A percentile compares a stretch with the other conserved stretches of the same genome.
These are phyloP conservation scores for Atrichornis clamosus DNA, from an alignment of 2,113 vertebrate genomes.

Conservation along the genomic window DNA sequence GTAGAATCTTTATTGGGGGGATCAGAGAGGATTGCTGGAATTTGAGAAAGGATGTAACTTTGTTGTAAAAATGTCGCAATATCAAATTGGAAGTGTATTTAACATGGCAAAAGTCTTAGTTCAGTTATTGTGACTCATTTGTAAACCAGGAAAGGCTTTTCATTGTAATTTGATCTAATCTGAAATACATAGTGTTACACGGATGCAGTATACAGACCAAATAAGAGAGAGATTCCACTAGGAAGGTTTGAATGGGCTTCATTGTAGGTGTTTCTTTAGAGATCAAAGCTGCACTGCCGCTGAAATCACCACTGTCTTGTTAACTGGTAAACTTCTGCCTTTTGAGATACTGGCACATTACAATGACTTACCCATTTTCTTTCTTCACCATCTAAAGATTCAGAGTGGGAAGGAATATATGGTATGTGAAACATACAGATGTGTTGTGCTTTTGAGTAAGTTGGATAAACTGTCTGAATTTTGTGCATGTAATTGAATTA, in stretches of 20 bases:
- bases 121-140: neutral
- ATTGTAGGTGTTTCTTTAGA: neutral
- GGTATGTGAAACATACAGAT: constrained; percentile 44
- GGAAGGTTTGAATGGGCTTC: neutral
- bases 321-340: neutral
- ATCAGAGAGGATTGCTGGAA: neutral
- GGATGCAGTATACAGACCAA: neutral
- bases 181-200: neutral
- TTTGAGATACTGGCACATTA: neutral
- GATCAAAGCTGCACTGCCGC: neutral
- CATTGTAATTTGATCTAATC: neutral
- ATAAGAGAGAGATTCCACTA: neutral
- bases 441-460: constrained; percentile 17
- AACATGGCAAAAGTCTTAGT: neutral
- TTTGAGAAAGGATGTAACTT: neutral
- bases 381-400: constrained; percentile 52
- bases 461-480: neutral
- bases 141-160: neutral
- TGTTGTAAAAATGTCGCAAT: neutral
- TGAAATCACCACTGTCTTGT: neutral
- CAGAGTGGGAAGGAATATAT: constrained; percentile 66
- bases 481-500: constrained; percentile 24
- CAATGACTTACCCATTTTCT: constrained; percentile 39
- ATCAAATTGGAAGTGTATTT: neutral
- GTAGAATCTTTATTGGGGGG: neutral